A percentile compares a stretch with the other conserved stretches of the same genome.
These are phyloP conservation scores for Ceyx melanurus DNA, from an alignment of 2,113 vertebrate species.

Conservation along the genomic window DNA sequence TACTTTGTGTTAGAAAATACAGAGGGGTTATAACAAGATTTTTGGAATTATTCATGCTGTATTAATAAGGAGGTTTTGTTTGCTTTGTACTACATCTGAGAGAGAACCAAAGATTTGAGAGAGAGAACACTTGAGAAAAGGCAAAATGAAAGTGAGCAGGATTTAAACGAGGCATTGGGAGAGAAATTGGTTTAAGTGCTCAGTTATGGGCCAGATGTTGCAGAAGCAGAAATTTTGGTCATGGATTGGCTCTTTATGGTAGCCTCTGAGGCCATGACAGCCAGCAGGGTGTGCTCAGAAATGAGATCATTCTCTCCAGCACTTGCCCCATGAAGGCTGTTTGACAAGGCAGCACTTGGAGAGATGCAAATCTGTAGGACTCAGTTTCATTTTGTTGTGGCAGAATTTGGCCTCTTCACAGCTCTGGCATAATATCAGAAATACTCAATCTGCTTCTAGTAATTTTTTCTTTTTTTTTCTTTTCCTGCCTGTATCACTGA, in stretches of 20 bases:
- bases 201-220: neutral
- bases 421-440: neutral
- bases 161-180: neutral
- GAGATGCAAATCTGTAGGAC: neutral
- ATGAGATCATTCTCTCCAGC: neutral
- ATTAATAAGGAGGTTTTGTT: neutral
- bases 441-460: neutral
- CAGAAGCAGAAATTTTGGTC: neutral
- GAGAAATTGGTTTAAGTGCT: neutral
- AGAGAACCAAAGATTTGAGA: neutral
- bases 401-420: neutral
- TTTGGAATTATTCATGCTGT: neutral
- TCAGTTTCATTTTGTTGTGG: neutral
- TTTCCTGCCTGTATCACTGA: rapidly evolving
- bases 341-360: neutral
- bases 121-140: neutral
- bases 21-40: neutral
- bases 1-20: neutral
- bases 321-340: neutral
- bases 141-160: neutral
- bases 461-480: neutral
- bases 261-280: neutral
- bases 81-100: neutral
- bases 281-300: neutral
- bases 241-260: neutral